Percentiles rank a stretch among this genome's conserved stretches.
phyloP scores from a whole-genome alignment of 1,140 invertebrate genomes.

The Leptinotarsa texana region DNA sequence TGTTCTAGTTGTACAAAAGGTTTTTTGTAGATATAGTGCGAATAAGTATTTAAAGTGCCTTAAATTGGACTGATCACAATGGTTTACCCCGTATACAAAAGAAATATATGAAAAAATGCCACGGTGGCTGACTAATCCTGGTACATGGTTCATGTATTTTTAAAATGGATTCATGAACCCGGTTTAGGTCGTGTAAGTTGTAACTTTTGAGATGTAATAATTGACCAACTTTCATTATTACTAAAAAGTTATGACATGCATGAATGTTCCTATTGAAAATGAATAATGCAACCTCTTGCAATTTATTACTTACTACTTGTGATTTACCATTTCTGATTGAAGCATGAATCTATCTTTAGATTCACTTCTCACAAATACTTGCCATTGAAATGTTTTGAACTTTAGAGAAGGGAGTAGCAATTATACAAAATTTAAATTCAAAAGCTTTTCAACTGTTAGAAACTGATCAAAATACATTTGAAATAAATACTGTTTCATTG shows the following conservation, averaged over 20 bases:
- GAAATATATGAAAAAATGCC: background rate
- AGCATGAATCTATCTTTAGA: background rate
- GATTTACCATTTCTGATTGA: background rate
- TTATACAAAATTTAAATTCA: too few relatives aligned
- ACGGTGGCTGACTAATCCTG: background rate
- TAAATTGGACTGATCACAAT: slow-evolving; percentile 10
- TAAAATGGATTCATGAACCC: too few relatives aligned
- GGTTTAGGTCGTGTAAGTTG: background rate
- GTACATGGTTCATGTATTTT: too few relatives aligned
- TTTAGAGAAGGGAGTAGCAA: too few relatives aligned
- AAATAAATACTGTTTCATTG: too few relatives aligned
- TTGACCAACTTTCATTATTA: background rate
- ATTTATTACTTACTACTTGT: background rate
- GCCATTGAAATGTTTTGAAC: too few relatives aligned
- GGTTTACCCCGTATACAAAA: background rate
- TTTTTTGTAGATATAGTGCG: slow-evolving; percentile 32
- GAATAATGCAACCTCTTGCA: background rate
- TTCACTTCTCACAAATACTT: slow-evolving; percentile 3
- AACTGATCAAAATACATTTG: too few relatives aligned
- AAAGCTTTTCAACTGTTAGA: too few relatives aligned
- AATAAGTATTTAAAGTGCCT: slow-evolving; percentile 16
- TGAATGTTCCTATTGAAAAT: background rate
- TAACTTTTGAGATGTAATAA: background rate
- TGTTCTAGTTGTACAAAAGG: slow-evolving; percentile 49
- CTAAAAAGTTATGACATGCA: background rate